Percentiles rank a stretch among this genome's conserved stretches.
These are phyloP conservation scores for Stegophylla sp. DNA, from an alignment of 2,888 invertebrate species.

Conservation along the genomic window DNA sequence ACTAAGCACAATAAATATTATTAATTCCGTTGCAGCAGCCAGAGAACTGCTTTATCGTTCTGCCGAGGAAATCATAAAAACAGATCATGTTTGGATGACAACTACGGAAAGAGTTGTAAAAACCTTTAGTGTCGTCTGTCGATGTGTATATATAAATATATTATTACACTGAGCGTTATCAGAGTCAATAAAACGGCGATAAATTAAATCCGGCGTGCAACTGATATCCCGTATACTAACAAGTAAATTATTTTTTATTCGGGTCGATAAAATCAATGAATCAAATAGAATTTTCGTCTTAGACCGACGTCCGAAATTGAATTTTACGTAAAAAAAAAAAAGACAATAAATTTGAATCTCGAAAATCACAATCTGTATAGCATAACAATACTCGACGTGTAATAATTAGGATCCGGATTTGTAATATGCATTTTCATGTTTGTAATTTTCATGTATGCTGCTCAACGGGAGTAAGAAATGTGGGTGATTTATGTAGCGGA, in stretches of 20 bases:
- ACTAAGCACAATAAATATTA: too few relatives aligned
- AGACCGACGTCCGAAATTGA: neutral
- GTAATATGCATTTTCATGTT: too few relatives aligned
- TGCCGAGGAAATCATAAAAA: constrained; percentile 6
- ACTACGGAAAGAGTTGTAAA: constrained; percentile 18
- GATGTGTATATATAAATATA: neutral
- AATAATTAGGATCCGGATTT: too few relatives aligned
- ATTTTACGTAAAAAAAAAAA: neutral
- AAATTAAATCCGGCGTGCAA: neutral
- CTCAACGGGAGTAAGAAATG: too few relatives aligned
- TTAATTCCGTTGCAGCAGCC: neutral
- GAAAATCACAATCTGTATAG: too few relatives aligned
- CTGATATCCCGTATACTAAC: too few relatives aligned
- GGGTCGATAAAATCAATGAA: neutral
- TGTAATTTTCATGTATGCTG: too few relatives aligned
- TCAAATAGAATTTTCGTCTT: neutral
- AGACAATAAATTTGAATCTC: too few relatives aligned
- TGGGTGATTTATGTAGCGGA: too few relatives aligned
- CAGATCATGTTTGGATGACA: neutral
- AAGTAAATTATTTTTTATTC: neutral
- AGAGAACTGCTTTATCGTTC: neutral
- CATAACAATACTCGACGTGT: too few relatives aligned
- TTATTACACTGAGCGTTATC: neutral
- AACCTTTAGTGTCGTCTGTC: constrained; percentile 9
- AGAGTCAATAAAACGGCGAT: constrained; percentile 23